Conservation (phyloP, 2,888 invertebrate species). For the Drosophila dives region DNA sequence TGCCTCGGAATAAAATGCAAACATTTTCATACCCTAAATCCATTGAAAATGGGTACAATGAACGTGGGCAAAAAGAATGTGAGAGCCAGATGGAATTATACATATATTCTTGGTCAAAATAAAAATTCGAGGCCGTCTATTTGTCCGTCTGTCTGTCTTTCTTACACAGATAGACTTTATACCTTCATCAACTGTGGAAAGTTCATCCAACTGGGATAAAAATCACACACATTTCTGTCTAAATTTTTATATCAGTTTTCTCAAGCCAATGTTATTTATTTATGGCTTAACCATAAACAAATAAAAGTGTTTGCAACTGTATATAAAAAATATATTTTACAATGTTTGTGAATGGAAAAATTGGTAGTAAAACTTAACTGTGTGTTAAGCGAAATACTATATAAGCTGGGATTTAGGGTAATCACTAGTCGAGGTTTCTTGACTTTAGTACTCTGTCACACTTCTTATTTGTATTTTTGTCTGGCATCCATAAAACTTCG, state of each 20-base stretch:
- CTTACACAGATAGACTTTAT: neutral
- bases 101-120: neutral
- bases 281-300: neutral
- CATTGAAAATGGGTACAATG: neutral
- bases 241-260: neutral
- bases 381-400: neutral
- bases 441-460: neutral
- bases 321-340: neutral
- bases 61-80: neutral
- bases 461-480: slow-evolving; percentile 33
- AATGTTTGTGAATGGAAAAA: neutral
- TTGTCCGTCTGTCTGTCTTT: neutral
- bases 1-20: slow-evolving; percentile 60
- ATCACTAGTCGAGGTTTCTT: neutral
- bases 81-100: neutral
- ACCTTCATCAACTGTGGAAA: neutral
- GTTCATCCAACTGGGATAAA: neutral
- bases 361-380: neutral
- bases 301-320: neutral
- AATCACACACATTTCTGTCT: neutral
- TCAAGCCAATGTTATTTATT: too few species aligned
- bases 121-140: neutral
- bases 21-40: slow-evolving; percentile 41
- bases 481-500: slow-evolving; percentile 58
- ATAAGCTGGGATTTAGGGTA: neutral